Conservation (phyloP, 2,888 invertebrate genomes). For the Aleiodes leptofemur region DNA sequence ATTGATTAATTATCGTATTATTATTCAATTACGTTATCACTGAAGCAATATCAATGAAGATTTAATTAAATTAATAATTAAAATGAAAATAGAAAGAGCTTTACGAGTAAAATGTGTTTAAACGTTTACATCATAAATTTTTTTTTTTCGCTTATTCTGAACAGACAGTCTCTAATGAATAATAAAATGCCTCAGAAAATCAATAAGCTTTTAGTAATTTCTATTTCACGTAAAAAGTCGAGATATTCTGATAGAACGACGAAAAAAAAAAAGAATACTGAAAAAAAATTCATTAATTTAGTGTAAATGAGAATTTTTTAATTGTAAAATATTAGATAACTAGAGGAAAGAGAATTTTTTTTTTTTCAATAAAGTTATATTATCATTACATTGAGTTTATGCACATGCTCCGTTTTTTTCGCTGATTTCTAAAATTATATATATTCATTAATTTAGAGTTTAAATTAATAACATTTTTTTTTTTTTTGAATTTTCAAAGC, state of each 20-base stretch:
- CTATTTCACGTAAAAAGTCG: conserved; percentile 3
- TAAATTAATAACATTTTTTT: conserved; percentile 4
- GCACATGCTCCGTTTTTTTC: conserved; percentile 54
- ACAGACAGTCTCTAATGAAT: background rate
- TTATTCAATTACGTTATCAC: too few species aligned
- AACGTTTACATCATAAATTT: too few species aligned
- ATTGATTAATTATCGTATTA: too few species aligned
- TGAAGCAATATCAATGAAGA: too few species aligned
- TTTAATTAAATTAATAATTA: too few species aligned
- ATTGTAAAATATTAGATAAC: conserved; percentile 69
- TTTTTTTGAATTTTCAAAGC: conserved; percentile 37
- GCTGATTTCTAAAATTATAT: conserved; percentile 11
- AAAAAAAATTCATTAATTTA: conserved; percentile 56
- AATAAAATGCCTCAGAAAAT: conserved; percentile 11
- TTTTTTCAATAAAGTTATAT: conserved; percentile 67
- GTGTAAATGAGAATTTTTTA: conserved; percentile 59
- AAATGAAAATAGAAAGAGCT: too few species aligned
- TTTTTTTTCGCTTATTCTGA: too few species aligned
- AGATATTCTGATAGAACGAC: conserved; percentile 62
- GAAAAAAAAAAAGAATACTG: conserved; percentile 24
- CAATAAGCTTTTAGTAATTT: conserved; percentile 20
- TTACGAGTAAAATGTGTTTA: too few species aligned
- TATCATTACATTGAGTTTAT: conserved; percentile 61
- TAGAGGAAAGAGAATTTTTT: conserved; percentile 51
- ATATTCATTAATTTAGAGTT: conserved; percentile 23